Evolutionary conservation across 1,140 invertebrate species (phyloP), one percentile per base, ranked within the genome.

Genomic region (Nixonia krombeini): DNA sequence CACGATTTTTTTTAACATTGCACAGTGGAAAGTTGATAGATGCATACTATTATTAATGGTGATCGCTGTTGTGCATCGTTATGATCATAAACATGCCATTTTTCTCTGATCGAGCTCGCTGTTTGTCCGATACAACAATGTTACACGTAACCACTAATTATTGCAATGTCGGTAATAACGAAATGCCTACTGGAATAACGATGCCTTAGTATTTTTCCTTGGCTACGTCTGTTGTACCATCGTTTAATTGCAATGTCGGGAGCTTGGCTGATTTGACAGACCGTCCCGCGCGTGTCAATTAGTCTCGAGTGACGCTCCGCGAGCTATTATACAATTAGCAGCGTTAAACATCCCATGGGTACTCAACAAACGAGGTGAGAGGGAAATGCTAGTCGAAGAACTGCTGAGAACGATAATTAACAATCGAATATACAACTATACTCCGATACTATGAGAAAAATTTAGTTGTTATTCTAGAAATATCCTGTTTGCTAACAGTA

Each of bases 221-320:
- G 29, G 37, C 49, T 46, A 28, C 42, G 25, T n/a, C n/a, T n/a
- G n/a, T 58, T 26, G 52, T 26, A 51, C 53, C 45, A 66, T 63
- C 57, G 47, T 65, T 66, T 70, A 70, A 70, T 70, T 70, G 67
- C 59, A 59, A 65, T 31, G 51, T 64, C 67, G 56, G 59, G 64
- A 70, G 67, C 56, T 51, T 25, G 41, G 56, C 56, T 59, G 59
- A 38, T 70, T 70, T 70, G 66, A 70, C 59, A 69, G 65, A 69
- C 10, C 53, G 50, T 58, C 63, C 63, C 58, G 58, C 58, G 65
- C 49, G 58, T 58, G 59, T 70, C 66, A 65, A 70, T 70, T 70
- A 65, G 46, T 64, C 31, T 15, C 40, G 41, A 70, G 57, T 61
- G 67, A 70, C 67, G 59, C 65, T 65, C 61, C 46, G 40, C 50